Conservation (phyloP, 2,888 invertebrate species). For the Crocallis elinguaria region DNA sequence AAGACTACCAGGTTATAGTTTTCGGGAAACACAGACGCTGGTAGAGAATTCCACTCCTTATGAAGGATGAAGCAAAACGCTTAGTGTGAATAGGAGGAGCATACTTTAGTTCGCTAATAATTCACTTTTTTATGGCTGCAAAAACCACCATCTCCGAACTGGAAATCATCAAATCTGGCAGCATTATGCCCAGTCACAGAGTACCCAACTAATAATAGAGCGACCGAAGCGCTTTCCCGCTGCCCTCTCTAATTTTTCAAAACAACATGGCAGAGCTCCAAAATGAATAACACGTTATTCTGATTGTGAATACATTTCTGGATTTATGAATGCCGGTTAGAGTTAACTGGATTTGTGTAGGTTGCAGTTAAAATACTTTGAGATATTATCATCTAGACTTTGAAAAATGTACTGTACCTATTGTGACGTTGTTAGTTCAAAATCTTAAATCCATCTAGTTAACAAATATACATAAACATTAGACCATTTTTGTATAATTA, state of each 20-base stretch:
- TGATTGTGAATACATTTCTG: constrained; percentile 59
- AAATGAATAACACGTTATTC: constrained; percentile 63
- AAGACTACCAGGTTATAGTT: too few species aligned
- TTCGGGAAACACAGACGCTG: too few species aligned
- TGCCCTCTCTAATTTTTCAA: constrained; percentile 71
- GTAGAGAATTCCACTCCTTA: too few species aligned
- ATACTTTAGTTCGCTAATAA: too few species aligned
- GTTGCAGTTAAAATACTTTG: not conserved
- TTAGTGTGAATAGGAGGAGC: too few species aligned
- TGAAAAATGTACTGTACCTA: too few species aligned
- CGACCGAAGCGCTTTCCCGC: constrained; percentile 35
- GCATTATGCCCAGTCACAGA: constrained; percentile 8
- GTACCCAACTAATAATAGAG: constrained; percentile 6
- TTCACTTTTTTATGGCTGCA: not conserved
- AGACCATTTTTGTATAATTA: too few species aligned
- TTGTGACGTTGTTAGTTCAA: too few species aligned
- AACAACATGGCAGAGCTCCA: constrained; percentile 74
- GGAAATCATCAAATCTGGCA: constrained; percentile 1
- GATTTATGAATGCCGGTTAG: constrained; percentile 45
- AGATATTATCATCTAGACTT: not conserved
- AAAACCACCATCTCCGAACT: not conserved
- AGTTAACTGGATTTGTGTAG: constrained; percentile 26
- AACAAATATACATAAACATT: too few species aligned
- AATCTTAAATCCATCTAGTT: too few species aligned
- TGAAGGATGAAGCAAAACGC: too few species aligned